These are phyloP conservation scores for Zaprionus vittiger DNA, from an alignment of 1,140 invertebrate genomes.

Conservation along the genomic window DNA sequence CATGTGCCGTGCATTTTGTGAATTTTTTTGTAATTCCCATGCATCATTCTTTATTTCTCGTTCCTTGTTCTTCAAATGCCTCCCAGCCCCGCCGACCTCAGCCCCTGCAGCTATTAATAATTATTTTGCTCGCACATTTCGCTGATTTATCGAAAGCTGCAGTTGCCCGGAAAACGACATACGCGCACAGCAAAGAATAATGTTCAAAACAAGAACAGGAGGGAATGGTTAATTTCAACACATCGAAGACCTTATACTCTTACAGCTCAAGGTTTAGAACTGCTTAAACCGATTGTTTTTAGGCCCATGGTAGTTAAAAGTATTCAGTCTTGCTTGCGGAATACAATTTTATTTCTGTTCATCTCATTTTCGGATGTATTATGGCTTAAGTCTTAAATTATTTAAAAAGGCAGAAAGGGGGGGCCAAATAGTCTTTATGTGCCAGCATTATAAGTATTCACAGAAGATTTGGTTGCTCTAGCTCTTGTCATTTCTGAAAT, in stretches of 20 bases:
- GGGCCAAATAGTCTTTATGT: not conserved
- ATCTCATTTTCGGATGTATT: no score
- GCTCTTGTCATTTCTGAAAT: not conserved
- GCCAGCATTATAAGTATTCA: not conserved
- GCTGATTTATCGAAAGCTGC: constrained; percentile 71
- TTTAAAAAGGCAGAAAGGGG: no score
- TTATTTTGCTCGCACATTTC: constrained; percentile 77
- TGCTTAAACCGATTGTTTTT: no score
- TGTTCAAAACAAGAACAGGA: constrained; percentile 1
- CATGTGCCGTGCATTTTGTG: constrained; percentile 62
- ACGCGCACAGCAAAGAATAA: not conserved
- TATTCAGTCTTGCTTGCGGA: no score
- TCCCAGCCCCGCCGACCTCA: not conserved
- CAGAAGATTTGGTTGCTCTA: not conserved
- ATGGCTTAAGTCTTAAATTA: no score
- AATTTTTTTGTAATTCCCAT: constrained; percentile 82
- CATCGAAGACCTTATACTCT: not conserved
- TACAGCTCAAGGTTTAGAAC: no score
- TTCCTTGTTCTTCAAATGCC: not conserved
- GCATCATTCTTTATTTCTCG: constrained; percentile 46
- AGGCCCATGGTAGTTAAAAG: no score
- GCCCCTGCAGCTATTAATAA: constrained; percentile 59
- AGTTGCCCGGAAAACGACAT: constrained; percentile 9
- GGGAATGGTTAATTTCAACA: no score
- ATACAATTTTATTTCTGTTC: no score